A percentile compares a stretch with the other conserved stretches of the same genome.
phyloP scores from a whole-genome alignment of 2,113 vertebrate genomes.

The Origma solitaria region DNA sequence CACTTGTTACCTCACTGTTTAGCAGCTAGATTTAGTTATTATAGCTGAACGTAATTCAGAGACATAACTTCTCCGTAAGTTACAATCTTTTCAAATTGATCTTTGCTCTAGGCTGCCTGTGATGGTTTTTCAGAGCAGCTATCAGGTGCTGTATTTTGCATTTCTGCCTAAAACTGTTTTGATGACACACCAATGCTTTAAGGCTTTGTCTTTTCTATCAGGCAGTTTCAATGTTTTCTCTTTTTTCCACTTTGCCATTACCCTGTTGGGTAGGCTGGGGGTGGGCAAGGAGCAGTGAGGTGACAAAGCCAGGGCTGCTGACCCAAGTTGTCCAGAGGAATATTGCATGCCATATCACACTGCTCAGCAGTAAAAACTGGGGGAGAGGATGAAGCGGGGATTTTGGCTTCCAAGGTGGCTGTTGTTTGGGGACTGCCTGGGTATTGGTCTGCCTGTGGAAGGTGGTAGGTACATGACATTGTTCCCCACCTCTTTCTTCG shows the following conservation, averaged over 20 bases:
- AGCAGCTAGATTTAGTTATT: background rate
- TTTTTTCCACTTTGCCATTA: background rate
- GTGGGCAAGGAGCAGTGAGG: background rate
- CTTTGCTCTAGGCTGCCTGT: background rate
- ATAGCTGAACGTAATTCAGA: background rate
- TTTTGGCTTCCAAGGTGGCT: background rate
- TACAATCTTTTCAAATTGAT: background rate
- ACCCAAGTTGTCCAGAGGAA: background rate
- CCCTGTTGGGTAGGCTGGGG: background rate
- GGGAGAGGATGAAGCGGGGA: background rate
- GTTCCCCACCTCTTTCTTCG: background rate
- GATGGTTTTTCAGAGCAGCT: background rate
- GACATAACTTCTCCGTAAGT: background rate
- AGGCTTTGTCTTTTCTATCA: background rate
- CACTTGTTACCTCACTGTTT: background rate
- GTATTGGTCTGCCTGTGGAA: background rate
- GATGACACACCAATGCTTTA: background rate
- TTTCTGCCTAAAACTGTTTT: background rate
- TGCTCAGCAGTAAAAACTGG: background rate
- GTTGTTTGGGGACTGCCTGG: background rate
- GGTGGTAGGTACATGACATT: background rate
- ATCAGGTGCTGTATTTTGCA: accelerated
- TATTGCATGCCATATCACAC: background rate
- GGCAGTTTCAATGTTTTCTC: background rate
- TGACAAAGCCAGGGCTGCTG: background rate